Base-by-base conservation (phyloP, 2,113 vertebrate genomes). In the Dermatemys mawii region DNA sequence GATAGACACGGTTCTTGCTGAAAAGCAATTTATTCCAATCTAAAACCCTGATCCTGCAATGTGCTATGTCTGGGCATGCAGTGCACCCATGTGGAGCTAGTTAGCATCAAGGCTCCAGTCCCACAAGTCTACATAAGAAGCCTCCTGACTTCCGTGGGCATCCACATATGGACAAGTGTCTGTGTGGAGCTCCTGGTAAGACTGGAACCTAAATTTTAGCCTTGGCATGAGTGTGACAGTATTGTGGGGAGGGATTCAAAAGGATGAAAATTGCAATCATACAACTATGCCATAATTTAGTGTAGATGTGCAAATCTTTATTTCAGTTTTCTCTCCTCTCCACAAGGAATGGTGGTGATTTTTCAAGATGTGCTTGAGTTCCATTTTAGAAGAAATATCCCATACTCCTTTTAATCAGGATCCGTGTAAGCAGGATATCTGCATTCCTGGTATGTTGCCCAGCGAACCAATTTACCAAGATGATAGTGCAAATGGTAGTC, bases 391-490 rank as follows among this genome's bases (percentile, higher is more conserved):
- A 97, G 92, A 44, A 90, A 50, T n/a, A 32, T 46, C 44, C 57
- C 93, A 73, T 83, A 87, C 75, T 63, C 90, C 92, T 21, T 84
- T 93, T 96, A 95, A 97, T 93, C 87, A 97, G 93, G 63, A 87
- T 94, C 89, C 17, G 3, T 93, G 95, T 90, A 97, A 96, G 94
- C 91, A 96, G 88, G 92, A 93, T 97, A 97, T 95, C 97, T 97
- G 94, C 4, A 2, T 92, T 97, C 88, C 95, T 1, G 1, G 81
- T 88, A 91, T 87, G 96, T 97, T 97, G 93, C 96, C 95, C 95
- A 89, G 97, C 95, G 97, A 97, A 97, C 96, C 97, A 96, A 96
- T 97, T 97, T 97, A 92, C 87, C 91, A 92, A 97, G 97, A 97
- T 97, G 97, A 97, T 94, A 95, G 95, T 90, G 96, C 60, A 67